A percentile compares a stretch with the other conserved stretches of the same genome.
phyloP scores from a whole-genome alignment of 2,888 invertebrate genomes.

The Acrocyrtus sp. region DNA sequence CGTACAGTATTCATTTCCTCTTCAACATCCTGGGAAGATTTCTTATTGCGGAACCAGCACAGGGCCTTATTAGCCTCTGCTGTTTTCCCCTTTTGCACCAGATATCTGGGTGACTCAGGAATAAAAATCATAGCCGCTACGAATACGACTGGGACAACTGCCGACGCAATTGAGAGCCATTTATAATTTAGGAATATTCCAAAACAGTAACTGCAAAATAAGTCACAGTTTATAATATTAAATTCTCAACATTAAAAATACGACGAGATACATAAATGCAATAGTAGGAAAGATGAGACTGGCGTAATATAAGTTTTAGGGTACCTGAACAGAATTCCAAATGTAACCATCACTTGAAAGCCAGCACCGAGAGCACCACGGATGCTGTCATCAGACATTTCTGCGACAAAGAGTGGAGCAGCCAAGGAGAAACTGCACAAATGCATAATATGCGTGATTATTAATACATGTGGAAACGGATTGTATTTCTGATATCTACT shows the following conservation, averaged over 20 bases:
- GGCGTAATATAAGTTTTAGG: too few species aligned
- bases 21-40: constrained; percentile 64
- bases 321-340: constrained; percentile 61
- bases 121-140: constrained; percentile 80
- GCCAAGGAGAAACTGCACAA: constrained; percentile 74
- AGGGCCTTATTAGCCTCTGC: constrained; percentile 77
- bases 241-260: constrained; percentile 2
- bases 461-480: too few species aligned
- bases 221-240: constrained; percentile 18
- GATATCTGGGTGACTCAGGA: constrained; percentile 79
- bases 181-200: constrained; percentile 75
- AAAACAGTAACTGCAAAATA: constrained; percentile 74
- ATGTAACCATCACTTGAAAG: constrained; percentile 82
- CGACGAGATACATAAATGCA: too few species aligned
- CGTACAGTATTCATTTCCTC: constrained; percentile 58
- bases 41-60: constrained; percentile 77
- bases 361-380: constrained; percentile 87
- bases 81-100: constrained; percentile 71
- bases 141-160: constrained; percentile 77
- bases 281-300: too few species aligned
- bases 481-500: too few species aligned
- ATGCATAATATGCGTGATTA: too few species aligned
- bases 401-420: constrained; percentile 82
- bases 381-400: constrained; percentile 85
- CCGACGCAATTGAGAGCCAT: constrained; percentile 75